phyloP scores from a whole-genome alignment of 2,113 vertebrate species.

The Tyto alba region DNA sequence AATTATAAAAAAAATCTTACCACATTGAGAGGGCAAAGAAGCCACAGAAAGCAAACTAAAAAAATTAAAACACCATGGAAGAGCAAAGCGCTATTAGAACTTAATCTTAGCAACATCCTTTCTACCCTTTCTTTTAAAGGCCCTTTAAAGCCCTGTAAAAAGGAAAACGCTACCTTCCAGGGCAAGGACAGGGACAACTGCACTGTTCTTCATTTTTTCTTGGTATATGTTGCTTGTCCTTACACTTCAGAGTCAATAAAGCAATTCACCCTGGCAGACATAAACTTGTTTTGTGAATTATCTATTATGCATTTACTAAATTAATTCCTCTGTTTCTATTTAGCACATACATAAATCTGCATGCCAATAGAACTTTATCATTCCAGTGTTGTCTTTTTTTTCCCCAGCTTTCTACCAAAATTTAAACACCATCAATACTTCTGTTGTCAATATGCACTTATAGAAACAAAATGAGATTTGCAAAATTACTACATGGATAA shows the following conservation, averaged over 20 bases:
- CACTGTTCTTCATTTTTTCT: background rate
- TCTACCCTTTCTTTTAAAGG: background rate
- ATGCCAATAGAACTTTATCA: background rate
- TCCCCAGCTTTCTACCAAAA: background rate
- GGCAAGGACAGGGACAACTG: background rate
- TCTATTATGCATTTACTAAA: background rate
- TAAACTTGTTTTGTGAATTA: background rate
- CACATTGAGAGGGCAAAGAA: background rate
- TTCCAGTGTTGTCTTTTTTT: background rate
- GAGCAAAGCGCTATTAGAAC: background rate
- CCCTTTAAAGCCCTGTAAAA: background rate
- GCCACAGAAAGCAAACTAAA: background rate
- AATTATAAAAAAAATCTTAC: background rate
- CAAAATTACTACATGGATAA: background rate
- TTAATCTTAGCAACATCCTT: background rate
- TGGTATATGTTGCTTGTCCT: background rate
- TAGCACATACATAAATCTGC: background rate
- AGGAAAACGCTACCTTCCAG: background rate
- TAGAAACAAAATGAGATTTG: background rate
- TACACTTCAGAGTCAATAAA: conserved; percentile 8
- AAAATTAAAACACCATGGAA: background rate
- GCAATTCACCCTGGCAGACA: background rate
- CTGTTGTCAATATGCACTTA: background rate
- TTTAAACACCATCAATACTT: background rate
- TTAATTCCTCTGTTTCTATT: conserved; percentile 1